phyloP scores from a whole-genome alignment of 2,888 invertebrate genomes.

The Lithophane socia region DNA sequence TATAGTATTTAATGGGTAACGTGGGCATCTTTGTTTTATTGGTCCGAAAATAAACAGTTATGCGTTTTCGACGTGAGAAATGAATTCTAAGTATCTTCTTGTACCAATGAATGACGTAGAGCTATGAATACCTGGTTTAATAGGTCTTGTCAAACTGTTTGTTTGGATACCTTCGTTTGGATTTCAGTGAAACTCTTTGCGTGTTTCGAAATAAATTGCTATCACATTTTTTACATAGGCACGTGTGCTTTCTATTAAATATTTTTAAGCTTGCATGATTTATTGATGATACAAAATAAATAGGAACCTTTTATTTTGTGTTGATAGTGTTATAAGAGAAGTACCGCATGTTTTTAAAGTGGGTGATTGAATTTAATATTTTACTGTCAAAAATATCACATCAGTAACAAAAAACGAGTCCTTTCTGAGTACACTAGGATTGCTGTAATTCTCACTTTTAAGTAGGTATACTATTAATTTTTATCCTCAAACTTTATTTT shows the following conservation, averaged over 20 bases:
- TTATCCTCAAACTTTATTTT: background rate
- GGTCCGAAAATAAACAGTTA: conserved; percentile 76
- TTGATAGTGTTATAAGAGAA: conserved; percentile 20
- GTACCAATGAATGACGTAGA: conserved; percentile 63
- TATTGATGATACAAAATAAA: conserved; percentile 46
- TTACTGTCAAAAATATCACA: background rate
- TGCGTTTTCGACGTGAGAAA: conserved; percentile 69
- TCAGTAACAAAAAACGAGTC: background rate
- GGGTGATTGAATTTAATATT: background rate
- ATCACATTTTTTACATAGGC: conserved; percentile 44
- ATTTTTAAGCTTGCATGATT: conserved; percentile 39
- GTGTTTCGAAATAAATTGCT: conserved; percentile 48
- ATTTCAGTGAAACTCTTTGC: conserved; percentile 40
- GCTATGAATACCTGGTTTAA: conserved; percentile 67
- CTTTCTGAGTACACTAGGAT: too few relatives aligned
- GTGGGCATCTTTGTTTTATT: conserved; percentile 82
- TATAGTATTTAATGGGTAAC: conserved; percentile 80
- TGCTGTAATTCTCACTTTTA: background rate
- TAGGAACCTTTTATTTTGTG: conserved; percentile 41
- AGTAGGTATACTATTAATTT: background rate
- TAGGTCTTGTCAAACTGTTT: conserved; percentile 63
- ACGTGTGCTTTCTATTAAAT: conserved; percentile 29
- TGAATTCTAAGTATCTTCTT: conserved; percentile 65
- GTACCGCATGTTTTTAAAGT: background rate
- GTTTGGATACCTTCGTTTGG: conserved; percentile 39